Evolutionary conservation across 2,797 vertebrate genomes (phyloP), one percentile per base, ranked within the genome.

Genomic region (Sorex maritimensis): DNA sequence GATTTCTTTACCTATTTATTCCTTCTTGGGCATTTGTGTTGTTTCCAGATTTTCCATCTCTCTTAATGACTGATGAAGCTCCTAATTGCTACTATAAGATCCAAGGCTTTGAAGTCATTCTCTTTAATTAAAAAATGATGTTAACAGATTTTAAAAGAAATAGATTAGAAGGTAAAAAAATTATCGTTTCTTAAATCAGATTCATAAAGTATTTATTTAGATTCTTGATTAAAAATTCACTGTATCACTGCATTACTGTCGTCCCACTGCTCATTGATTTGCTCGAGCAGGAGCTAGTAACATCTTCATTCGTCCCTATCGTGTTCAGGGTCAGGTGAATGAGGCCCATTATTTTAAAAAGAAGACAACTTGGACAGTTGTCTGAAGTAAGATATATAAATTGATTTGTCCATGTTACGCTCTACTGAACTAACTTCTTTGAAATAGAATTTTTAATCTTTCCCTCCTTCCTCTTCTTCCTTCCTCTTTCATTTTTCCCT

Each of bases 81-180:
- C 12, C 46, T 86, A 19, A 24, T 38, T 69, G 6, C 72, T 26
- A 46, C 17, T 38, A 46, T n/a, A 34, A 73, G 5, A 14, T 26
- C 12, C 26, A 73, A 24, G 55, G 30, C 72, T 80, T 82, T 63
- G 44, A 71, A 58, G 6, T 75, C 30, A 69, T 55, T 26, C 2
- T 81, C 21, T 9, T 44, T 89, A 75, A 85, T 93, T 88, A 44
- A 38, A 88, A 89, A 90, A 69, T 74, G 21, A 30, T 23, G 74
- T 13, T 34, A 81, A 65, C 8, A 89, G 9, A 0, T 49, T 49
- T 49, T 49, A 49, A 49, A 1, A 49, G 46, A 49, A 49, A 49
- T 12, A 49, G 46, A 49, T 49, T 49, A 49, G 46, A 49, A 49
- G 11, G 52, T 28, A 30, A 55, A 77, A 91, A 81, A 4, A 24